These are phyloP conservation scores for Acanthosepion lycidas DNA, from an alignment of 2,888 invertebrate species.

Conservation along the genomic window DNA sequence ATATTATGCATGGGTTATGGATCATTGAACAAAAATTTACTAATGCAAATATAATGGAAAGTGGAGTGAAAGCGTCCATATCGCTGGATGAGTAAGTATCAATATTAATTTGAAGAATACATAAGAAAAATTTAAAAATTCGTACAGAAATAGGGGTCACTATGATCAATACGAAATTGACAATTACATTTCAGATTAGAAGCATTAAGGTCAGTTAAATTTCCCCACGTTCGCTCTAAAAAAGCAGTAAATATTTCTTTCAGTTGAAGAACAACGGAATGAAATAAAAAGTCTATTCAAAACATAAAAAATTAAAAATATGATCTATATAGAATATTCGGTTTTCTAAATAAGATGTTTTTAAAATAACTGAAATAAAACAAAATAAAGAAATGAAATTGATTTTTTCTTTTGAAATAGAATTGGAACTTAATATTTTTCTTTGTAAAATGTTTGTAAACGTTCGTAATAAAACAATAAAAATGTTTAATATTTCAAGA, in stretches of 20 bases:
- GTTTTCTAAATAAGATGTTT: background rate
- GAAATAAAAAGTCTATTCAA: background rate
- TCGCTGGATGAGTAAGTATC: background rate
- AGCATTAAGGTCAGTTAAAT: no score
- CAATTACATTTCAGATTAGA: no score
- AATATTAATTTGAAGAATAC: background rate
- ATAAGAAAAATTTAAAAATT: background rate
- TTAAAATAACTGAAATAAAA: background rate
- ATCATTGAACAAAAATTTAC: background rate
- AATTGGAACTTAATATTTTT: no score
- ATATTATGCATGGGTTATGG: background rate
- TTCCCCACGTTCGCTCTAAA: no score
- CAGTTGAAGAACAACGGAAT: background rate
- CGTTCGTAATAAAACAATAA: background rate
- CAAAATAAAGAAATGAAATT: background rate
- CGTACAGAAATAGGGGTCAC: no score
- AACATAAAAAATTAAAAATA: background rate
- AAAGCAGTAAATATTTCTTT: no score
- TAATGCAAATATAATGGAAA: background rate
- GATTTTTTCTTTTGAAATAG: background rate
- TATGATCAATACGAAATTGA: no score
- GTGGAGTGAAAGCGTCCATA: background rate
- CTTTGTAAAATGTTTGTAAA: background rate
- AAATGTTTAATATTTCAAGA: background rate
- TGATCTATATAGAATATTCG: background rate